Percentiles rank a stretch among this genome's conserved stretches.
phyloP scores from a whole-genome alignment of 2,113 vertebrate genomes.

The Planiliza haematocheilus region DNA sequence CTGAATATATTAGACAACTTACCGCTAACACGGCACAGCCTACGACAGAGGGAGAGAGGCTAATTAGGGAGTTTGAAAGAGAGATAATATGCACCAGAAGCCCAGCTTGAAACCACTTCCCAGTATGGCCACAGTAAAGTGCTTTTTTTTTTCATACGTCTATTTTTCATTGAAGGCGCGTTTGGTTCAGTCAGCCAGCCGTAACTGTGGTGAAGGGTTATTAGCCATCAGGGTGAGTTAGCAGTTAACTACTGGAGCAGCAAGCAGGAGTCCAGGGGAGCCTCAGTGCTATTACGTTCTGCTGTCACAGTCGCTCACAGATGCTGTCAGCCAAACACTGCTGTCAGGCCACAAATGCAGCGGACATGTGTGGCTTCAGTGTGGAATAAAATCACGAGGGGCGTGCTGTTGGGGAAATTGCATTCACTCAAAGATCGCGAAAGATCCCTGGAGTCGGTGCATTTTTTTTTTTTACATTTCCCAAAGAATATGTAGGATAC shows the following conservation, averaged over 20 bases:
- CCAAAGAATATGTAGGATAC: constrained; percentile 18
- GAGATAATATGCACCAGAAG: constrained; percentile 65
- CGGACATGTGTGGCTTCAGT: constrained; percentile 64
- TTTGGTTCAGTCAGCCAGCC: constrained; percentile 72
- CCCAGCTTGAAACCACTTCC: constrained; percentile 49
- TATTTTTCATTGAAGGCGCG: constrained; percentile 72
- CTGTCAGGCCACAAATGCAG: constrained; percentile 70
- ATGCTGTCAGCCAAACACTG: constrained; percentile 71
- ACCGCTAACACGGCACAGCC: constrained; percentile 41
- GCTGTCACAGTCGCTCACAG: constrained; percentile 78
- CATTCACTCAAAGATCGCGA: constrained; percentile 37
- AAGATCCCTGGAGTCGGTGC: constrained; percentile 7
- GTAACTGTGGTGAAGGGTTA: constrained; percentile 76
- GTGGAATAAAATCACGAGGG: constrained; percentile 48
- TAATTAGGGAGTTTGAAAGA: constrained; percentile 71
- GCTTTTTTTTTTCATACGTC: constrained; percentile 53
- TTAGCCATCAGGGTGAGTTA: constrained; percentile 81
- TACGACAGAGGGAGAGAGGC: constrained; percentile 60
- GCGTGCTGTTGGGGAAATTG: constrained; percentile 50
- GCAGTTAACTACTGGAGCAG: constrained; percentile 73
- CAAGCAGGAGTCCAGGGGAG: constrained; percentile 68
- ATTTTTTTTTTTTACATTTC: constrained; percentile 43
- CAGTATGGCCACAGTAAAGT: constrained; percentile 61
- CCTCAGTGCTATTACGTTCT: constrained; percentile 70
- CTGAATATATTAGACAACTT: constrained; percentile 55